Evolutionary conservation across 1,140 invertebrate genomes (phyloP).

Genomic region (Cyrtorhinus lividipennis): DNA sequence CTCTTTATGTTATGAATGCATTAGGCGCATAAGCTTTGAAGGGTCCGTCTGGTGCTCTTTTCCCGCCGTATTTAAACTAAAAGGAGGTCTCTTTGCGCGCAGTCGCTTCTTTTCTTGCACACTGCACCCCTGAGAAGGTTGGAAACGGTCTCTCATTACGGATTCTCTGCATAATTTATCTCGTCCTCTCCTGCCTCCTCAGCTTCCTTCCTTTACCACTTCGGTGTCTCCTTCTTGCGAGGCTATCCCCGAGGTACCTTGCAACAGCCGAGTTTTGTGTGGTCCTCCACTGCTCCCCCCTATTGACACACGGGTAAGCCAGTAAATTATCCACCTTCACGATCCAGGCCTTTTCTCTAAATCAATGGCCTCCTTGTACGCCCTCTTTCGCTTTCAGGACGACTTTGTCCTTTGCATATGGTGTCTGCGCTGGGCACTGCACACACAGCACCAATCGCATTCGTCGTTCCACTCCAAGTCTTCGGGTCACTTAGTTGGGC

Average conservation of each 20-base stretch:
- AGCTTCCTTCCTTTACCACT: not conserved
- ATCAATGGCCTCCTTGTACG: not conserved
- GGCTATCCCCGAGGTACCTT: not conserved
- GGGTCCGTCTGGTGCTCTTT: not conserved
- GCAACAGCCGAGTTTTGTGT: constrained; percentile 2
- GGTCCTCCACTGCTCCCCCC: not conserved
- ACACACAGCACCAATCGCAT: too few species aligned
- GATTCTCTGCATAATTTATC: constrained; percentile 14
- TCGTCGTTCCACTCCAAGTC: too few species aligned
- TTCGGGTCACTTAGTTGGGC: too few species aligned
- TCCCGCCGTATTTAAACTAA: not conserved
- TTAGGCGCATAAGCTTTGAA: not conserved
- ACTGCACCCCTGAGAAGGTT: not conserved
- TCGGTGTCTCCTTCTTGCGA: not conserved
- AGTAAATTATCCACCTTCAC: constrained; percentile 1
- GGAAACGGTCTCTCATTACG: constrained; percentile 13
- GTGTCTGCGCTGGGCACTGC: too few species aligned
- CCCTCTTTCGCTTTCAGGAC: too few species aligned
- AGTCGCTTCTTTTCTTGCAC: not conserved
- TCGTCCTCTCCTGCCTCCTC: not conserved
- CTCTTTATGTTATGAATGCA: constrained; percentile 15
- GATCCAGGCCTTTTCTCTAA: constrained; percentile 1
- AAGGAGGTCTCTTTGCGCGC: not conserved
- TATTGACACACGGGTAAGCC: not conserved
- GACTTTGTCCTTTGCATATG: too few species aligned